Base-by-base conservation (phyloP, 2,888 invertebrate species). In the Agonopterix subpropinquella region DNA sequence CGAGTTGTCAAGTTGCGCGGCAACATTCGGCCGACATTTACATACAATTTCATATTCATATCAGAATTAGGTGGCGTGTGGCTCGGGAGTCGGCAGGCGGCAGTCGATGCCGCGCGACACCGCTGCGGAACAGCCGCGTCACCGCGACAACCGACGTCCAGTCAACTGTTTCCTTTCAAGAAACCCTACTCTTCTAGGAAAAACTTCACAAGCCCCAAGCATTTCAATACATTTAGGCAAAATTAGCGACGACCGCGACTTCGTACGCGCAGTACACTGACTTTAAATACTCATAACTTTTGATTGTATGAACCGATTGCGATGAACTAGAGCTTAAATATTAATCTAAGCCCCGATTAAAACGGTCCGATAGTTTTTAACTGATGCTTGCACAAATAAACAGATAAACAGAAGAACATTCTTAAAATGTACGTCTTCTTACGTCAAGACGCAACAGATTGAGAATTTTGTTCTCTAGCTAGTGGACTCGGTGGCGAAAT, bases 11-110 rank as follows among this genome's bases (percentile, higher is more conserved):
- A 80, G 70, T 78, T 74, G 66, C 64, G 70, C 69, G 69, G 75
- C 65, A 79, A 79, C 73, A 79, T 82, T 83, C 76, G 77, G 76
- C 59, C 67, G 67, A 74, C 70, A 85, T 84, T 84, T 75, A 75
- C 80, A 83, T 85, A 82, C 70, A 75, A 83, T 82, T 84, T 83
- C 80, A 84, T 82, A 83, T 84, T 84, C 83, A 85, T 83, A 80
- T 77, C 72, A 74, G 78, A 80, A 83, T 83, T 81, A 80, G 80
- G 75, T 77, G 65, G 68, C 59, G 60, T 66, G 58, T 55, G 67
- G 59, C 57, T 56, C 44, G 49, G 47, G 49, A 41, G 44, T 56
- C 44, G 44, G 43, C 18, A 11, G 41, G 61, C 59, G 62, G 66
- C 59, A 65, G 60, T 67, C 65, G 68, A 69, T 70, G 62, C 58